Evolutionary conservation across 2,888 invertebrate species (phyloP).

Genomic region (Caenorhabditis japonica): DNA sequence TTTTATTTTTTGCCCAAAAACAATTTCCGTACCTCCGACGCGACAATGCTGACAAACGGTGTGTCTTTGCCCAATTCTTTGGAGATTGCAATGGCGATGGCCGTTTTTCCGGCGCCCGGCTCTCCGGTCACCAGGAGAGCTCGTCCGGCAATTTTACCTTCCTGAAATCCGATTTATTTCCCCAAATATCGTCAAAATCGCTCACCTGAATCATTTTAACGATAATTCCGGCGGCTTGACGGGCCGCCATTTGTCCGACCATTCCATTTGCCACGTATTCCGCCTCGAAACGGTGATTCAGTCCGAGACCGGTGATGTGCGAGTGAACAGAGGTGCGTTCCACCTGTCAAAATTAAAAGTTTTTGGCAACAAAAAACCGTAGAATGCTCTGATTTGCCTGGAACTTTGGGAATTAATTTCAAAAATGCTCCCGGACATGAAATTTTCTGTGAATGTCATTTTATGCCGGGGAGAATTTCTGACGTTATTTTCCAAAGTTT

Average conservation of each 20-base stretch:
- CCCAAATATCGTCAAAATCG: no score
- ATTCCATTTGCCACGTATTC: conserved; percentile 81
- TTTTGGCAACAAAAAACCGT: no score
- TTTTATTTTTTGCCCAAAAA: neutral
- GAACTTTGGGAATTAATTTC: no score
- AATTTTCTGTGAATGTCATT: no score
- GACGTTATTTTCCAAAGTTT: no score
- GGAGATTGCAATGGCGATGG: conserved; percentile 88
- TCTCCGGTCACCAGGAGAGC: conserved; percentile 95
- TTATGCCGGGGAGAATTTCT: no score
- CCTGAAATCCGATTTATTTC: no score
- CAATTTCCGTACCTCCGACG: conserved; percentile 86
- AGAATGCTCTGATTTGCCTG: no score
- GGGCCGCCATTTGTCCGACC: conserved; percentile 84
- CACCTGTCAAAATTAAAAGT: conserved; percentile 38
- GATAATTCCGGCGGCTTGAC: conserved; percentile 93
- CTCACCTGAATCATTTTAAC: conserved; percentile 91
- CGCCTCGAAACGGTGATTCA: conserved; percentile 90
- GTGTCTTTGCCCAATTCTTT: conserved; percentile 83
- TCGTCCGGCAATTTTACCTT: conserved; percentile 96
- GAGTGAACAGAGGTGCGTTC: conserved; percentile 87
- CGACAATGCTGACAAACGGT: conserved; percentile 98
- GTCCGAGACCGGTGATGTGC: conserved; percentile 94
- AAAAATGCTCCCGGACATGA: no score
- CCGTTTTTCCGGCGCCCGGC: conserved; percentile 97